Conservation (phyloP, 2,888 invertebrate genomes). For the Ganaspis brasiliensis region DNA sequence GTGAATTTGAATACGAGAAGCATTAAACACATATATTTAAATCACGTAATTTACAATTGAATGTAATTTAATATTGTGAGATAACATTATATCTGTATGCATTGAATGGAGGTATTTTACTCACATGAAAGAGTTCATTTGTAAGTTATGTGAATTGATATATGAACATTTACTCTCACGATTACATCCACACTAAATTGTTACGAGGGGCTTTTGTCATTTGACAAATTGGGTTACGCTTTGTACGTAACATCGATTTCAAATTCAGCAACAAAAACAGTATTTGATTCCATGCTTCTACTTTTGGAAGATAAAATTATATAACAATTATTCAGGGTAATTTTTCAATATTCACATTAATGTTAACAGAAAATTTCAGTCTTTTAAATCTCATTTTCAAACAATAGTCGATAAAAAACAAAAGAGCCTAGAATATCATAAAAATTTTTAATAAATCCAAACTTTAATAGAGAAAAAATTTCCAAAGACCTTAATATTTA, state of each 20-base stretch:
- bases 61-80: slow-evolving; percentile 8
- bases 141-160: slow-evolving; percentile 3
- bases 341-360: not conserved
- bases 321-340: too few species aligned
- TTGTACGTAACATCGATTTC: slow-evolving; percentile 4
- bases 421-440: too few species aligned
- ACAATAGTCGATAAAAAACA: too few species aligned
- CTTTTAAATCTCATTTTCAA: too few species aligned
- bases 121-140: slow-evolving; percentile 8
- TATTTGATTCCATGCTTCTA: not conserved
- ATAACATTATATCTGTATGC: not conserved
- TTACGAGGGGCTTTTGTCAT: slow-evolving; percentile 23
- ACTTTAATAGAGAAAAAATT: too few species aligned
- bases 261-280: slow-evolving; percentile 11
- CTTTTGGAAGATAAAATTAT: not conserved
- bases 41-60: slow-evolving; percentile 18
- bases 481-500: too few species aligned
- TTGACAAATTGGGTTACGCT: slow-evolving; percentile 32
- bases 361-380: not conserved
- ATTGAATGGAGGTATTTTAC: slow-evolving; percentile 13
- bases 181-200: not conserved
- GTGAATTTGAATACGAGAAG: not conserved
- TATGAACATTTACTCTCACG: not conserved
- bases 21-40: slow-evolving; percentile 1
- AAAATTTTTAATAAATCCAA: too few species aligned